Evolutionary conservation across 23 tunicate species (phyloP), one percentile per base, ranked within the genome.

Genomic region (Clavelina lepadiformis): DNA sequence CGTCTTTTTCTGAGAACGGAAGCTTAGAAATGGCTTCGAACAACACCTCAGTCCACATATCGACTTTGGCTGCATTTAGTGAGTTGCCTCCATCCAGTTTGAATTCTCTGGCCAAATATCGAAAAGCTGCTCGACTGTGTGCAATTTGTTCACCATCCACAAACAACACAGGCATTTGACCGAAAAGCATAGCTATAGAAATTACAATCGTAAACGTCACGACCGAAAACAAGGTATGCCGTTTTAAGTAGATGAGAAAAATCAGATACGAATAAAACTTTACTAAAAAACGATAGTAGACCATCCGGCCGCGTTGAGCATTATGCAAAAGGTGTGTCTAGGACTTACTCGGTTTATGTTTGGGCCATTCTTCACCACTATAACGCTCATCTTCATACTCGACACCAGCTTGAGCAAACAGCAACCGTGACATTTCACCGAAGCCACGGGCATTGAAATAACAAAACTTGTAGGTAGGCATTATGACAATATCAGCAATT

Each of bases 111-210:
- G 57, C 84, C 36, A 78, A 28, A 44, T 56, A 78, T 5, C 84
- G 75, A 31, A 78, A n/a, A 1, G 71, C 59, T 4, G 84, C 84
- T 19, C 75, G 70, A 38, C 84, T 78, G 51, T 78, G 75, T 1
- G 84, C 84, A 1, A 78, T 32, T 34, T 67, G 75, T n/a, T 56
- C 58, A 20, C 69, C 84, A 68, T 68, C 84, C 5, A 78, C 84
- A 50, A 31, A 68, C 33, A 78, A 33, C 21, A 67, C 69, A 0
- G 84, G 84, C 69, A 78, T 58, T 57, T 78, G 49, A 26, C 75
- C 75, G 27, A 78, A 78, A 2, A 58, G 75, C 67, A 58, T 78
- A 23, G 46, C 84, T 78, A 55, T 23, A 25, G 6, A 54, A 54
- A 54, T 54, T 44, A 44, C 11, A 44, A 44, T n/a, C n/a, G n/a